phyloP scores from a whole-genome alignment of 2,888 invertebrate genomes.

The Hydriomena furcata region DNA sequence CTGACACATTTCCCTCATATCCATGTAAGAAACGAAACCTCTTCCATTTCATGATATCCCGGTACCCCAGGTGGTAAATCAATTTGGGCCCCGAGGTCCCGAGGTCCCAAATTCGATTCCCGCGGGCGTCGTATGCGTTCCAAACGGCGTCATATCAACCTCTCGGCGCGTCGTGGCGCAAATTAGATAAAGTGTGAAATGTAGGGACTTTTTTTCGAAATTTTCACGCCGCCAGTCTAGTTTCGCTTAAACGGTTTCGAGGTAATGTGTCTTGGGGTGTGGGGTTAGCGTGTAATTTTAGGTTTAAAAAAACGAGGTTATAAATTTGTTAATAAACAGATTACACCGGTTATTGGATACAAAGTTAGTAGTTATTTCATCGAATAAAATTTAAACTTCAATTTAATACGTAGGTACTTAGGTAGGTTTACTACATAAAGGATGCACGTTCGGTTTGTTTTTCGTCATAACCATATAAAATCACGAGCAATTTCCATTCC shows the following conservation, averaged over 20 bases:
- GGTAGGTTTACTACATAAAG: too few relatives aligned
- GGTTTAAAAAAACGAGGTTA: too few relatives aligned
- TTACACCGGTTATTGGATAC: too few relatives aligned
- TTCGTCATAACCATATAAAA: neutral
- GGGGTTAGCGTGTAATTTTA: neutral
- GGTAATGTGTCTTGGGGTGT: constrained; percentile 4
- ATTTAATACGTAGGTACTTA: too few relatives aligned
- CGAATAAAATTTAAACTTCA: too few relatives aligned
- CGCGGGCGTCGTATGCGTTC: constrained; percentile 62
- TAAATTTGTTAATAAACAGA: too few relatives aligned
- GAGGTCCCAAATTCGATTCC: constrained; percentile 73
- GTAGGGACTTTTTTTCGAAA: constrained; percentile 48
- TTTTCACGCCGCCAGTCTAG: constrained; percentile 27
- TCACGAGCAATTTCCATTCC: neutral
- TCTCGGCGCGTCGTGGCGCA: constrained; percentile 53
- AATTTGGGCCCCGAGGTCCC: constrained; percentile 67
- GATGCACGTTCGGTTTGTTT: neutral
- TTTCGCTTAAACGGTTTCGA: constrained; percentile 13
- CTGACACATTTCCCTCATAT: constrained; percentile 33
- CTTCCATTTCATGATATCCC: constrained; percentile 53
- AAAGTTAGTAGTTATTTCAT: neutral
- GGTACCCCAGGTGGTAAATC: constrained; percentile 71
- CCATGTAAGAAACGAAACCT: constrained; percentile 40
- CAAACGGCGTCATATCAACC: constrained; percentile 59
- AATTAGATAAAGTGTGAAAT: constrained; percentile 62